phyloP scores from a whole-genome alignment of 2,797 vertebrate species.

The Stomatorhinus walkeri region DNA sequence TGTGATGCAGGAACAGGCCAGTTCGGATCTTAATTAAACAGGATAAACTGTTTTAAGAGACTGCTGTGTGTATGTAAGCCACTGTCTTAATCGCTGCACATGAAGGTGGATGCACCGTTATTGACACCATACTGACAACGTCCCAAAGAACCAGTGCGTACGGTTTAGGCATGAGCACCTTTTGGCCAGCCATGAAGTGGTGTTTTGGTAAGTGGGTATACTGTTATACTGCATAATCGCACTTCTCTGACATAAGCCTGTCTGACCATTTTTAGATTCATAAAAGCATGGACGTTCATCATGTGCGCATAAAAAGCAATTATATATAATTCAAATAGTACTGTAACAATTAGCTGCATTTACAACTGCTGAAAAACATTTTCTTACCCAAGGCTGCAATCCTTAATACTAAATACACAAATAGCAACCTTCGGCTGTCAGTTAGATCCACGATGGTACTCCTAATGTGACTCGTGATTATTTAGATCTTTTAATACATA shows the following conservation, averaged over 20 bases:
- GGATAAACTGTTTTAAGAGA: conserved; percentile 40
- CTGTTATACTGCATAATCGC: not conserved
- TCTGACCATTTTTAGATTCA: not conserved
- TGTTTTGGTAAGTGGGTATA: not conserved
- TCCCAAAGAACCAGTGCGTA: not conserved
- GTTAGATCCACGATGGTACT: not conserved
- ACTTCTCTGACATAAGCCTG: not conserved
- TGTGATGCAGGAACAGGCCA: conserved; percentile 47
- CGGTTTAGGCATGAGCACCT: not conserved
- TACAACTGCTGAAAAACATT: not conserved
- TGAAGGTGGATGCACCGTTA: conserved; percentile 1
- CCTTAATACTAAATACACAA: not conserved
- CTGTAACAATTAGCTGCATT: not conserved
- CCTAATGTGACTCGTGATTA: not conserved
- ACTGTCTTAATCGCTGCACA: conserved; percentile 41
- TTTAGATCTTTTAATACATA: not conserved
- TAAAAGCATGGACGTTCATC: not conserved
- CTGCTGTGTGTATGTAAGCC: not conserved
- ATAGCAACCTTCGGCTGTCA: not conserved
- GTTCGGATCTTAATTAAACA: conserved; percentile 39
- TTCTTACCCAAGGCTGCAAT: not conserved
- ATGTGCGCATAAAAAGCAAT: not conserved
- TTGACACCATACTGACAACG: not conserved
- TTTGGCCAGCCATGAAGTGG: not conserved
- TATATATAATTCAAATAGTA: not conserved